Conservation (phyloP, 1,140 invertebrate species). For the Yoshiicerus persimilis region DNA sequence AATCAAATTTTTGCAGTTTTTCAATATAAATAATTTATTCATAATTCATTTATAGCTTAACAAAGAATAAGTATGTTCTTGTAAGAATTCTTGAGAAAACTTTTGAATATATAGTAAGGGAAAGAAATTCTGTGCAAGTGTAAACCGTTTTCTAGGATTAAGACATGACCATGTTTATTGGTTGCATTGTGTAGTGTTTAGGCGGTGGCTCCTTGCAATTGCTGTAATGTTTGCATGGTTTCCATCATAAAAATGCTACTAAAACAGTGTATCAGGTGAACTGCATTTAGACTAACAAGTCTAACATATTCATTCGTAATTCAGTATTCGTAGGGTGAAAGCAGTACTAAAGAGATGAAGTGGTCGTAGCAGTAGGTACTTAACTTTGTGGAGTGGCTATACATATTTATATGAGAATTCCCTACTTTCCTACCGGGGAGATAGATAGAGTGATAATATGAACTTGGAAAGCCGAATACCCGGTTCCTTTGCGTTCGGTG, state of each 20-base stretch:
- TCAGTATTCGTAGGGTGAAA: not conserved
- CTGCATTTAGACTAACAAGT: not conserved
- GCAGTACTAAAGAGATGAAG: not conserved
- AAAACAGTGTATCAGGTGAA: not conserved
- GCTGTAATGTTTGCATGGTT: not conserved
- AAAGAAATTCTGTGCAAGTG: too few species aligned
- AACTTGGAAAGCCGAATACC: not conserved
- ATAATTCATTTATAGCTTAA: too few species aligned
- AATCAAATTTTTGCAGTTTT: too few species aligned
- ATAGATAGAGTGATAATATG: not conserved
- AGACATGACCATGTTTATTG: not conserved
- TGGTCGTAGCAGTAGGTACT: not conserved
- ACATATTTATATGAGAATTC: not conserved
- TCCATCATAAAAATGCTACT: not conserved
- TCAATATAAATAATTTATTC: too few species aligned
- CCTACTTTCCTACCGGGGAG: not conserved
- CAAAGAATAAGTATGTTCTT: too few species aligned
- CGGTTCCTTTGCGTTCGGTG: not conserved
- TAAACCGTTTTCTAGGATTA: too few species aligned
- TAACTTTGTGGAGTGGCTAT: not conserved
- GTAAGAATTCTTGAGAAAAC: too few species aligned
- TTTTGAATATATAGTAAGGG: too few species aligned
- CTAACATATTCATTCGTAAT: not conserved
- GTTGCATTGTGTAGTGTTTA: not conserved
- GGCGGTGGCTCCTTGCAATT: not conserved